Evolutionary conservation across 2,888 invertebrate species (phyloP), one percentile per base, ranked within the genome.

Genomic region (Polymixis lichenea): DNA sequence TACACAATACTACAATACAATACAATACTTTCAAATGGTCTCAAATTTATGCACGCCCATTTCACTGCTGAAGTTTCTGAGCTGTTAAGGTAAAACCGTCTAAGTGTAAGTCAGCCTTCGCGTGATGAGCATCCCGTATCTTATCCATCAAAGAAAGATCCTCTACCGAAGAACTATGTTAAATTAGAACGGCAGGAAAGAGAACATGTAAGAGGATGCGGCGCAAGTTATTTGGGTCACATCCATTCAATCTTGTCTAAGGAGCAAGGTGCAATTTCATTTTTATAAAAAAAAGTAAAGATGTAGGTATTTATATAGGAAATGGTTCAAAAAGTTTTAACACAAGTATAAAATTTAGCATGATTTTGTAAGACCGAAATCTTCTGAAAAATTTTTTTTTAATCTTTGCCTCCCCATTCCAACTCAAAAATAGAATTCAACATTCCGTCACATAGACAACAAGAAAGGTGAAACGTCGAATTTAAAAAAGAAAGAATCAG

Each of bases 221-320:
- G 77, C 22, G 67, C 83, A 83, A 82, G 86, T 68, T 69, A 73
- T 77, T 2, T 77, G 11, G 83, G 83, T 85, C 85, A 79, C 58
- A 56, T 17, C 13, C 38, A 56, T 49, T 17, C 13, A 28, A 61
- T 64, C n/a, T 58, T n/a, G 22, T 25, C 1, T 15, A 2, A 17
- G 9, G 22, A 77, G 17, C 1, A 56, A 43, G 55, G 43, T 56
- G 61, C n/a, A 25, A 9, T 25, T 43, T 32, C 19, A 28, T 58
- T 22, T 58, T n/a, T n/a, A 22, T 49, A 68, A 22, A 25, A 51
- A n/a, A 49, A 77, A 32, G 7, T 46, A 55, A 13, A 17, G 5
- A 9, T 19, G 4, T 43, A 19, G n/a, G n/a, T n/a, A 17, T 32
- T 25, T 11, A 49, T 25, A 28, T 17, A 17, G 22, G 25, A 32